phyloP scores from a whole-genome alignment of 1,140 invertebrate species.

The Cherax quadricarinatus region DNA sequence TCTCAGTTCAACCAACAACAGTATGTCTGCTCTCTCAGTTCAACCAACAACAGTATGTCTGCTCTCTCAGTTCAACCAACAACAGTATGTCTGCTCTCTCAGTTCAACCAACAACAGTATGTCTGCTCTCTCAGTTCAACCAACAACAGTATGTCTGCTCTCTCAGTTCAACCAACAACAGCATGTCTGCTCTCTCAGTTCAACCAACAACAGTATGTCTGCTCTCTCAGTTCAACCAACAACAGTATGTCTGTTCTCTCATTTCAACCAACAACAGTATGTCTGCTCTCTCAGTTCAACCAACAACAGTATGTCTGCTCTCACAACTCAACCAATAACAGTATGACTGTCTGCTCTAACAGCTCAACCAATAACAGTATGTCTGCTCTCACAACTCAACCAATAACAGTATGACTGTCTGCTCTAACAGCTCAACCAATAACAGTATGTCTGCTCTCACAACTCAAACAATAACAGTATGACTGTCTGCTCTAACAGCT shows the following conservation, averaged over 20 bases:
- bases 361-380: no score
- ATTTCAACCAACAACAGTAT: neutral
- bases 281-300: no score
- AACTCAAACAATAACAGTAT: neutral
- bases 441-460: slow-evolving; percentile 78
- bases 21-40: no score
- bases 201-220: neutral
- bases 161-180: no score
- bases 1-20: no score
- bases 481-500: no score
- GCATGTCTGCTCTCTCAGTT: slow-evolving; percentile 77
- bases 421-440: no score
- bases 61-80: no score
- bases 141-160: neutral
- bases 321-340: neutral
- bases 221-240: no score
- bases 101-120: no score
- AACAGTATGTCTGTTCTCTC: slow-evolving; percentile 78
- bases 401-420: neutral
- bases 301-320: slow-evolving; percentile 79
- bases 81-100: no score
- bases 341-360: no score
- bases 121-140: slow-evolving; percentile 30
- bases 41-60: slow-evolving; percentile 80
- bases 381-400: slow-evolving; percentile 19